Evolutionary conservation across 2,113 vertebrate genomes (phyloP).

Genomic region (Orycteropus afer): DNA sequence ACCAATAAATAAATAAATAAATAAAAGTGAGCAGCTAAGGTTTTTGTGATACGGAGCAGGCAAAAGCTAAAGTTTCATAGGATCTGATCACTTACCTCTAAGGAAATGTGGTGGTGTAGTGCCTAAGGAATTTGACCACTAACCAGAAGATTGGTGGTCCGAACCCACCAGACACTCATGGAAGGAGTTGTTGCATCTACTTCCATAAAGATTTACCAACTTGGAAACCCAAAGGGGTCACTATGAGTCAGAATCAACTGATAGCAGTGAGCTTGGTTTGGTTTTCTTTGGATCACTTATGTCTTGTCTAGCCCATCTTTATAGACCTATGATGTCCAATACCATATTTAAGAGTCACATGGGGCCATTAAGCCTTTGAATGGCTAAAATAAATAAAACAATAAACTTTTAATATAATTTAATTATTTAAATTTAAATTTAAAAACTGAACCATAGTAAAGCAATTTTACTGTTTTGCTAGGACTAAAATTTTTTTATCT

Average conservation of each 20-base stretch:
- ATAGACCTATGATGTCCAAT: neutral
- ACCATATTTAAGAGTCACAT: neutral
- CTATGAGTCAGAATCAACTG: too few species aligned
- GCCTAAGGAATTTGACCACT: too few species aligned
- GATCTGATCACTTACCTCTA: neutral
- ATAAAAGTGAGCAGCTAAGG: neutral
- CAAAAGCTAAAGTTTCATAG: neutral
- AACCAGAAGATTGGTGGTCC: too few species aligned
- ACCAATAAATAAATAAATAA: too few species aligned
- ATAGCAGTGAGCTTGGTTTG: too few species aligned
- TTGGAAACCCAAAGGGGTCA: too few species aligned
- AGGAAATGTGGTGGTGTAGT: too few species aligned
- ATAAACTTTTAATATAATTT: neutral
- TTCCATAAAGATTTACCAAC: too few species aligned
- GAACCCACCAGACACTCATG: too few species aligned
- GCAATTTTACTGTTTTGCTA: neutral
- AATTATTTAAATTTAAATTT: constrained; percentile 21
- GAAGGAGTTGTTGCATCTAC: too few species aligned
- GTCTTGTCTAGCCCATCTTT: too few species aligned
- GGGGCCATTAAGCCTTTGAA: neutral
- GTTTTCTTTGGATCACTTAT: too few species aligned
- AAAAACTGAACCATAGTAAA: neutral
- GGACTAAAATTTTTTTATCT: neutral
- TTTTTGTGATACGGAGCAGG: neutral
- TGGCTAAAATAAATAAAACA: neutral